A percentile compares a stretch with the other conserved stretches of the same genome.
These are phyloP conservation scores for Tympanoctomys barrerae DNA, from an alignment of 2,797 vertebrate genomes.

Conservation along the genomic window DNA sequence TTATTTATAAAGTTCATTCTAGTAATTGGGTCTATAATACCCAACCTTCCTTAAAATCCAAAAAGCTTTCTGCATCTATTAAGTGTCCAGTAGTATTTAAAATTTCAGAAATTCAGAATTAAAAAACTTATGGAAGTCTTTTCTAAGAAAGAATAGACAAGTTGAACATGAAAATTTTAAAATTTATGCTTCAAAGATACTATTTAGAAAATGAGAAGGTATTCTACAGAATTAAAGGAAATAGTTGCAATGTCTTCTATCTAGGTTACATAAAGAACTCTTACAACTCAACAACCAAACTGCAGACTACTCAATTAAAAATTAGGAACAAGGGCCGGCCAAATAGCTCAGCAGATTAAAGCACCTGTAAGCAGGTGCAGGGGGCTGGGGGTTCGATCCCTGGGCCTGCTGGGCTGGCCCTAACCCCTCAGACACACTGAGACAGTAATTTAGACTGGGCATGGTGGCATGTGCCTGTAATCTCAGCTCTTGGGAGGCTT, in stretches of 20 bases:
- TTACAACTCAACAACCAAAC: constrained; percentile 25
- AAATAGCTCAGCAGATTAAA: too few species aligned
- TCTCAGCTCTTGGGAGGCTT: too few species aligned
- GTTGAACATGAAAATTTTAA: not conserved
- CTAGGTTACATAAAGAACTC: not conserved
- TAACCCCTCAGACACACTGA: too few species aligned
- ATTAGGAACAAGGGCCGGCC: not conserved
- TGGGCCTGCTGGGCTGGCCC: too few species aligned
- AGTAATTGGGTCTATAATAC: not conserved
- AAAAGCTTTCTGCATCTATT: constrained; percentile 7
- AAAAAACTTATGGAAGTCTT: not conserved
- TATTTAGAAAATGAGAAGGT: constrained; percentile 37
- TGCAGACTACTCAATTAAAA: not conserved
- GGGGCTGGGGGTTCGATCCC: too few species aligned
- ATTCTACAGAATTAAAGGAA: not conserved
- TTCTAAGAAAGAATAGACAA: not conserved
- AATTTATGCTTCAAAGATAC: constrained; percentile 33
- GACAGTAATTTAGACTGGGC: too few species aligned
- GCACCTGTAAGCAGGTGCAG: too few species aligned
- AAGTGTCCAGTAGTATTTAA: not conserved
- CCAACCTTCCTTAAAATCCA: not conserved
- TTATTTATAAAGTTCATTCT: not conserved
- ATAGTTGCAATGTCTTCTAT: not conserved
- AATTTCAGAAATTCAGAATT: constrained; percentile 18
- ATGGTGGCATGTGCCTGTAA: too few species aligned